Evolutionary conservation across 2,888 invertebrate species (phyloP), one percentile per base, ranked within the genome.

Genomic region (Aquatica leii): DNA sequence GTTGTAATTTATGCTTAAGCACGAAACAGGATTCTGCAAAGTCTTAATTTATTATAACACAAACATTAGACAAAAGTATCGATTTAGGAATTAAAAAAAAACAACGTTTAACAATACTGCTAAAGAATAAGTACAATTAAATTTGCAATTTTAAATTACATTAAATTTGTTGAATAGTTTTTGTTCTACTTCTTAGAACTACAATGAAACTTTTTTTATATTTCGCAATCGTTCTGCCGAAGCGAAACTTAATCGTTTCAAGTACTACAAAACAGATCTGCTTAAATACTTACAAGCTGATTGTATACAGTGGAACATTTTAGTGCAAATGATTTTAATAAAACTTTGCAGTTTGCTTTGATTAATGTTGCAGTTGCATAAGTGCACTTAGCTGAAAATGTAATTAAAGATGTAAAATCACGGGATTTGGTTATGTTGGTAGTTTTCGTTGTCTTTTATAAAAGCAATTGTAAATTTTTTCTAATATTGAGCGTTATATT

Each of bases 271-370:
- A 61, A 61, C 55, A 54, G 60, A 54, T 53, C 43, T 43, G 17
- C 50, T 55, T 61, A 61, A 61, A 61, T 56, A 56, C 61, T 56
- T 17, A 41, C 41, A 48, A 61, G 55, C 55, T 55, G 55, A 61
- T 61, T 54, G 55, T 56, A 55, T 61, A 17, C 43, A 54, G 18
- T 15, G 46, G 53, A 49, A 12, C 50, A 34, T 50, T 55, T 55
- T 18, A 49, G 59, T 11, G 35, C 21, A 14, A 15, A 49, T 11
- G 35, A 53, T 53, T 59, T 59, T 37, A 46, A 59, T 18, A 18
- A 51, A 51, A 51, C 51, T 59, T 52, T 46, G 41, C 43, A 51
- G 59, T 59, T 59, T 52, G 35, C 18, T 59, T 59, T 59, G 51
- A 59, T 59, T 41, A 59, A 59, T 51, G 59, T 31, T 21, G 17